Evolutionary conservation across 1,140 invertebrate species (phyloP).

Genomic region (Drosophila sucinea): DNA sequence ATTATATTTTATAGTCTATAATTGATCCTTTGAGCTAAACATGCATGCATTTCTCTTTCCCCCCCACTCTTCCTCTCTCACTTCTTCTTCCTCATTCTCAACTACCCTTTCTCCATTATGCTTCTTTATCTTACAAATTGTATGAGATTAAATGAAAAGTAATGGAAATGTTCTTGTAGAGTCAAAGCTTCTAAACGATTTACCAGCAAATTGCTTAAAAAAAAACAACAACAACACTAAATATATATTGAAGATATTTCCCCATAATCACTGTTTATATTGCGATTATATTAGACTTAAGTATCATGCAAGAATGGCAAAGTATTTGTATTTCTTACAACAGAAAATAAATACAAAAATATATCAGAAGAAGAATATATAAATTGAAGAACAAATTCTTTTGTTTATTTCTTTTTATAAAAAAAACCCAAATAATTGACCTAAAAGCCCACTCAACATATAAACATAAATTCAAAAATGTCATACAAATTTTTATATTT

Average conservation of each 20-base stretch:
- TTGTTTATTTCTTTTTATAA: too few relatives aligned
- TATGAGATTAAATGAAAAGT: constrained; percentile 78
- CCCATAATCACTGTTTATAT: constrained; percentile 2
- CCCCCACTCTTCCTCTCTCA: not conserved
- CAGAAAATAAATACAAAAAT: too few relatives aligned
- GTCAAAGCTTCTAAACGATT: constrained; percentile 15
- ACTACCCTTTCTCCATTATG: constrained; percentile 8
- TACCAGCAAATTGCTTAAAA: constrained; percentile 7
- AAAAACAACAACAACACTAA: not conserved
- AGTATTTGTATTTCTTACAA: too few relatives aligned
- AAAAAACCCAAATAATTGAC: too few relatives aligned
- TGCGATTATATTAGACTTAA: constrained; percentile 23
- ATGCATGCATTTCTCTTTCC: constrained; percentile 58
- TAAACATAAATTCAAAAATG: too few relatives aligned
- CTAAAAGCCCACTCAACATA: too few relatives aligned
- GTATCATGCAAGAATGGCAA: not conserved
- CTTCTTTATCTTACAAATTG: constrained; percentile 75
- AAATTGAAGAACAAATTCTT: too few relatives aligned
- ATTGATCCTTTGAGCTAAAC: constrained; percentile 78
- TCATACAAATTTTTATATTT: too few relatives aligned
- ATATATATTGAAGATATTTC: not conserved
- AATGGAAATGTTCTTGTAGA: constrained; percentile 53
- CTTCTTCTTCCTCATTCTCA: not conserved
- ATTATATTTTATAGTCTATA: constrained; percentile 83
- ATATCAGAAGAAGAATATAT: too few relatives aligned